Evolutionary conservation across 2,888 invertebrate species (phyloP), one percentile per base, ranked within the genome.

Genomic region (Endotricha flammealis): DNA sequence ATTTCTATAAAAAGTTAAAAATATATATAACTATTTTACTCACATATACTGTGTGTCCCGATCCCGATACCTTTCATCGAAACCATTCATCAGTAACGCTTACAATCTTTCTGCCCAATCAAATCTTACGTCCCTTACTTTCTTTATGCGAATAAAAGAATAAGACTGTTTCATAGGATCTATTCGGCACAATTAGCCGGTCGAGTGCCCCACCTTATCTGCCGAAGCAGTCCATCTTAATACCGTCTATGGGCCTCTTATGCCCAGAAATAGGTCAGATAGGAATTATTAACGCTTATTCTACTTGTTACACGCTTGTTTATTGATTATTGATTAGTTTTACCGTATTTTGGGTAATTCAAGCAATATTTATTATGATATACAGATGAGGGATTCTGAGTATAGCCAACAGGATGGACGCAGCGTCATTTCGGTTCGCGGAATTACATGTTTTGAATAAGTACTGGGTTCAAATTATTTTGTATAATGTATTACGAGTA

Each of bases 161-260:
- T 20, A 25, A 10, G n/a, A 27, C 16, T 17, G 2, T 22, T 22
- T 35, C 13, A 13, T 20, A 29, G 22, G 28, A 67, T 70, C 71
- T 67, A 66, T 70, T 61, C 72, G 62, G 63, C 57, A 71, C 79
- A 77, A 80, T 81, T 80, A 79, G 62, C 53, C 70, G 71, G 54
- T 55, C 55, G 66, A 60, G 64, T 70, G 65, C 49, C 58, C 48
- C 33, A 43, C 59, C 67, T 80, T 82, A 81, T 81, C 82, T 73
- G 49, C 47, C 51, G 46, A 43, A 57, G 56, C 82, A 81, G 79
- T 57, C 73, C 65, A 71, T 69, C 76, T 72, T 80, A 76, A 73
- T 67, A 70, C 63, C 64, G 28, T 64, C 69, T 67, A 71, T 68
- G 69, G 57, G 64, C 61, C 44, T 37, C 40, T 29, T 39, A 40